Evolutionary conservation across 2,888 invertebrate species (phyloP), one percentile per base, ranked within the genome.

Genomic region (Sarcophaga variegata): DNA sequence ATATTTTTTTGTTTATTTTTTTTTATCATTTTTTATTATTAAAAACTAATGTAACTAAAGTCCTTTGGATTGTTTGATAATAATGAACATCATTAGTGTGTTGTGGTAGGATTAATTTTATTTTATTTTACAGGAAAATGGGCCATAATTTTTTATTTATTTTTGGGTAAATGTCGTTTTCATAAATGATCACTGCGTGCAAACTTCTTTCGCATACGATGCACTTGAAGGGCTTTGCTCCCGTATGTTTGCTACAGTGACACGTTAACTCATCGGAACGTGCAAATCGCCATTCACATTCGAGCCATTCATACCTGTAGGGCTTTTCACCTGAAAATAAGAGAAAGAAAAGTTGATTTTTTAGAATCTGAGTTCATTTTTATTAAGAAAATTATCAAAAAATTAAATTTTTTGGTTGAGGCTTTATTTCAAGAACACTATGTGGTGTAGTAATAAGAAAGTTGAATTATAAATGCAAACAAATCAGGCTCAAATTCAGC

Each of bases 211-310:
- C 98, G 94, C 99, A 99, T 82, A 98, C 98, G 88, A 97, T 96
- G 93, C 99, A 99, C 93, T 98, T 98, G 95, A 99, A 99, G 49
- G 99, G 99, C 93, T 98, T 98, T 85, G 98, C 98, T 54, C 99
- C 99, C 1, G 99, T 99, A 94, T 99, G 99, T 94, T 99, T 99
- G 92, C 99, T 96, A 94, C 98, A 98, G 94, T 99, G 99, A 90
- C 99, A 96, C 85, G 99, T 20, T 20, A 20, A 94, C 94, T 99
- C 99, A 94, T 99, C 99, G 69, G 98, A 98, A 86, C 99, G 95
- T 82, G 99, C 99, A 93, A 99, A 99, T 91, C 98, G 95, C 99
- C 99, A 99, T 93, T 98, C 98, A 94, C 99, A 99, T 92, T 98
- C 98, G 71, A 98, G 98, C 99, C 99, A 99, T 93, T 98, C 97